These are phyloP conservation scores for Luehdorfia chinensis DNA, from an alignment of 1,140 invertebrate genomes.

Conservation along the genomic window DNA sequence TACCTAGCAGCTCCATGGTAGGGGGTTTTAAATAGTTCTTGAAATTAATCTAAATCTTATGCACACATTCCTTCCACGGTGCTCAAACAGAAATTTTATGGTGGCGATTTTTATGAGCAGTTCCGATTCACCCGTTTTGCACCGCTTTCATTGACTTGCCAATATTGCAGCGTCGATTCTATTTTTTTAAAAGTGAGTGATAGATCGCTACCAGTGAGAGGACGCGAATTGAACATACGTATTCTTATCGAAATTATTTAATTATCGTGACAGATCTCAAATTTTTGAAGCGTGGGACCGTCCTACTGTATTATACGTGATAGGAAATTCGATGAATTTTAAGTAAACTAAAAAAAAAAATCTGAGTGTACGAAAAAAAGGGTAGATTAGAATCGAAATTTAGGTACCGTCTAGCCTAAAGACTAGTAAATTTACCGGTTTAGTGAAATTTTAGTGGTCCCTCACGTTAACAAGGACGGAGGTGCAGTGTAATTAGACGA, in stretches of 20 bases:
- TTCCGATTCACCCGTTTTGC: constrained; percentile 6
- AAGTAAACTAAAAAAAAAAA: constrained; percentile 22
- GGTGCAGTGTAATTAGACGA: constrained; percentile 39
- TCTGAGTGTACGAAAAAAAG: constrained; percentile 14
- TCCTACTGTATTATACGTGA: constrained; percentile 68
- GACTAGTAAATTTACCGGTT: constrained; percentile 64
- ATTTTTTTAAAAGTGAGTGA: constrained; percentile 27
- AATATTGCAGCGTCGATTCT: constrained; percentile 11
- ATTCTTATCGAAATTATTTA: constrained; percentile 45
- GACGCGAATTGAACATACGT: constrained; percentile 49
- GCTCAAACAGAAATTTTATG: constrained; percentile 55
- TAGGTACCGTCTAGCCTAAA: constrained; percentile 57
- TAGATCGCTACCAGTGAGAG: constrained; percentile 51
- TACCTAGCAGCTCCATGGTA: background rate
- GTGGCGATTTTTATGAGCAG: constrained; percentile 23
- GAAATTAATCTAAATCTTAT: constrained; percentile 44
- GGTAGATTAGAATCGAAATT: constrained; percentile 41
- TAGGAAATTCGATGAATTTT: constrained; percentile 49
- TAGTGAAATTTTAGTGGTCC: constrained; percentile 64
- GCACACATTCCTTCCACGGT: constrained; percentile 75
- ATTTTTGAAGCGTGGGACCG: constrained; percentile 67
- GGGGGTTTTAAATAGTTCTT: background rate
- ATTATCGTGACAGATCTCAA: constrained; percentile 64
- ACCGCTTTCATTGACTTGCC: constrained; percentile 23
- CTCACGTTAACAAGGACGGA: constrained; percentile 43